These are phyloP conservation scores for Carposina sasakii DNA, from an alignment of 1,140 invertebrate genomes.

Conservation along the genomic window DNA sequence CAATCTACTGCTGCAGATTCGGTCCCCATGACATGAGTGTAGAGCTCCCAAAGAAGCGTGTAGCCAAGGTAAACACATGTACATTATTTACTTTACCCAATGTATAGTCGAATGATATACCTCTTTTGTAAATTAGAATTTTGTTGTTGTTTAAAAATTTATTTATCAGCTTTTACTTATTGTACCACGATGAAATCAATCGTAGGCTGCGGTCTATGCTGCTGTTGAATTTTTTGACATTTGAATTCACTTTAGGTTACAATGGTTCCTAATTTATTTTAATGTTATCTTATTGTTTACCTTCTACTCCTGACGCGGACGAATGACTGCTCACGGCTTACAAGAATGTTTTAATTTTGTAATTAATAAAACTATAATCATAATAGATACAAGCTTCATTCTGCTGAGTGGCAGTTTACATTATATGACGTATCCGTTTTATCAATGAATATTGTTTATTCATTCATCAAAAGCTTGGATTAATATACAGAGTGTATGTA, in stretches of 20 bases:
- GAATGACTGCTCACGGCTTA: too few relatives aligned
- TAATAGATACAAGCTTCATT: too few relatives aligned
- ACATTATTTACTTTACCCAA: slow-evolving; percentile 2
- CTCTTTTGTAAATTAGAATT: slow-evolving; percentile 37
- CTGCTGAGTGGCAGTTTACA: too few relatives aligned
- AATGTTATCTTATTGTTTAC: slow-evolving; percentile 22
- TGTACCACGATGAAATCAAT: slow-evolving; percentile 32
- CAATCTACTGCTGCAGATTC: background rate
- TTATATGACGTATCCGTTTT: too few relatives aligned
- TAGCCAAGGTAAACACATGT: slow-evolving; percentile 17
- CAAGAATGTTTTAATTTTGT: too few relatives aligned
- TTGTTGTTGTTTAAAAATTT: slow-evolving; percentile 42
- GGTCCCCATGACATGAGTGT: background rate
- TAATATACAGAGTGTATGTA: too few relatives aligned
- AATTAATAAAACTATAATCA: too few relatives aligned
- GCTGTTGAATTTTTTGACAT: slow-evolving; percentile 26
- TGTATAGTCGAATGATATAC: slow-evolving; percentile 13
- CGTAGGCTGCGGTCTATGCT: slow-evolving; percentile 22
- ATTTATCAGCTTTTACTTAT: slow-evolving; percentile 34
- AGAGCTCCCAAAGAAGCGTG: background rate
- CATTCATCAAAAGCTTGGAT: too few relatives aligned
- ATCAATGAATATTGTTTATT: too few relatives aligned
- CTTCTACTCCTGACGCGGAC: too few relatives aligned
- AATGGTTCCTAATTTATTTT: slow-evolving; percentile 17
- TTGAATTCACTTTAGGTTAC: slow-evolving; percentile 15